Evolutionary conservation across 2,888 invertebrate genomes (phyloP).

Genomic region (Agriopis aurantiaria): DNA sequence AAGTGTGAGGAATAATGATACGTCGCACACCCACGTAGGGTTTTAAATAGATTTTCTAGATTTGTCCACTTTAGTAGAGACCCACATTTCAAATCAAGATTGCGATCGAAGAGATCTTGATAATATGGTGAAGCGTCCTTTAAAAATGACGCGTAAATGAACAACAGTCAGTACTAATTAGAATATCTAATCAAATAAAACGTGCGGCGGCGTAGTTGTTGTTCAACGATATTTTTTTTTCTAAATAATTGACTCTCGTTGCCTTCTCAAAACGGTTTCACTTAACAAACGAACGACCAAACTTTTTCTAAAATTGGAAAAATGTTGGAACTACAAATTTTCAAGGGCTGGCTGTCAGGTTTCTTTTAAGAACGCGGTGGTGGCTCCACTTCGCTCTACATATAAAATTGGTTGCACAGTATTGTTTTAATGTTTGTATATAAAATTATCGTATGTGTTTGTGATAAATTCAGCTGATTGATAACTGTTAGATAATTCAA

Average conservation of each 20-base stretch:
- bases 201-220: constrained; percentile 23
- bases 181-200: constrained; percentile 50
- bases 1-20: constrained; percentile 58
- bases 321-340: neutral
- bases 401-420: neutral
- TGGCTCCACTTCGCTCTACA: neutral
- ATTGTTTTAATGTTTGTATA: constrained; percentile 12
- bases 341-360: neutral
- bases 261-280: constrained; percentile 1
- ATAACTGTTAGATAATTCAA: constrained; percentile 32
- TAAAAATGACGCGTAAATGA: constrained; percentile 46
- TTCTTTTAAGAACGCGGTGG: too few relatives aligned
- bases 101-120: constrained; percentile 43
- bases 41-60: constrained; percentile 62
- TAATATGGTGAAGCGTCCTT: constrained; percentile 49
- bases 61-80: constrained; percentile 33
- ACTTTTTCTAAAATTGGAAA: neutral
- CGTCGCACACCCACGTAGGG: constrained; percentile 64
- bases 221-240: neutral
- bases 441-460: constrained; percentile 9
- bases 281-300: neutral
- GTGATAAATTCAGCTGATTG: constrained; percentile 13
- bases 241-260: neutral
- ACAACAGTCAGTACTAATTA: constrained; percentile 52
- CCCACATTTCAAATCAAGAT: constrained; percentile 29